phyloP scores from a whole-genome alignment of 2,797 vertebrate genomes.

The Acridotheres tristis region DNA sequence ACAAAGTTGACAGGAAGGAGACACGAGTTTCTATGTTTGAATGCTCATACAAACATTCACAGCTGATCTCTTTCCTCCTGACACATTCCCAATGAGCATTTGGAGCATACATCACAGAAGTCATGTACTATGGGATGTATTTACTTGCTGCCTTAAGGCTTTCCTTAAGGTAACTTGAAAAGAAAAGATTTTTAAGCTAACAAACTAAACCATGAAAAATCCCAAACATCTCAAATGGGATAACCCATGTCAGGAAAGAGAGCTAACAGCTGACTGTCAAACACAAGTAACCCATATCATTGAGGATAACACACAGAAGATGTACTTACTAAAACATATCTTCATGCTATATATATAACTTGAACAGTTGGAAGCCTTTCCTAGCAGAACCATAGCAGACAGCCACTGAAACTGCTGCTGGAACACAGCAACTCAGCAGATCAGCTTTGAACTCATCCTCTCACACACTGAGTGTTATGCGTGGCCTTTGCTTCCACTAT shows the following conservation, averaged over 20 bases:
- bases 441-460: not conserved
- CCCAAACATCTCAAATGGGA: not conserved
- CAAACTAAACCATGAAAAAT: not conserved
- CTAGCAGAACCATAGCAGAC: not conserved
- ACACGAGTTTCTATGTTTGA: not conserved
- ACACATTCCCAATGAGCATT: not conserved
- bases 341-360: not conserved
- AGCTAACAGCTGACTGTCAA: not conserved
- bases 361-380: not conserved
- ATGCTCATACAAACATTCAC: not conserved
- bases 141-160: not conserved
- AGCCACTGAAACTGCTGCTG: not conserved
- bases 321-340: not conserved
- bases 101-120: not conserved
- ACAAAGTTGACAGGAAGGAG: not conserved
- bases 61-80: not conserved
- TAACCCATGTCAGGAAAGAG: not conserved
- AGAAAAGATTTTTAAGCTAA: not conserved
- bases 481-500: not conserved
- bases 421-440: not conserved
- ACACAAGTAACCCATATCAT: not conserved
- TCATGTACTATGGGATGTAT: not conserved
- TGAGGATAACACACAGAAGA: not conserved
- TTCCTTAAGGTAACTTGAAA: not conserved
- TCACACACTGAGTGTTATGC: accelerated